Evolutionary conservation across 2,888 invertebrate genomes (phyloP), one percentile per base, ranked within the genome.

Genomic region (Lypha dubia): DNA sequence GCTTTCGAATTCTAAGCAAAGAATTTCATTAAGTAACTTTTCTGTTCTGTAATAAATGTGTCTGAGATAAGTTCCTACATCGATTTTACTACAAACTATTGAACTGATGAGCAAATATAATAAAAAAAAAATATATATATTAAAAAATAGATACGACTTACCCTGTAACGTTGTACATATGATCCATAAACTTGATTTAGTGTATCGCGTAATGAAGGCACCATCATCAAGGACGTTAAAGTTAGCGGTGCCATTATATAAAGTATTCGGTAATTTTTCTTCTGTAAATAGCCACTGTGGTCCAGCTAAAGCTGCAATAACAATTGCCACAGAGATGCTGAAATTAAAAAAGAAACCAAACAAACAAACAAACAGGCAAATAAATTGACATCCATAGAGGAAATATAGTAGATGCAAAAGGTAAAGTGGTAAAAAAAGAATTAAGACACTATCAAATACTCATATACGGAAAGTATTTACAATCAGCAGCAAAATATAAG

Each of bases 251-350:
- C 96, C 96, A 91, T 97, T 97, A 92, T 95, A 96, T 68, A 94
- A 93, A 13, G 95, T 94, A 92, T 96, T 96, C 79, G 95, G 94
- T 93, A 97, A 95, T 91, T 96, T 96, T 92, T 98, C 97, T 91
- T 97, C 95, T 4, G 97, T 97, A 88, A 96, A 95, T 28, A 98
- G 93, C 98, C 98, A 98, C 92, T 96, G 96, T 17, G 93, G 92
- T 9, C 92, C 92, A n/a, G 93, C 92, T 84, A 92, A 80, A 13
- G 93, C 92, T 41, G 92, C 93, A 73, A 92, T 90, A 73, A 92
- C 90, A 86, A 92, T 91, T 74, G 92, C 92, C 80, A 92, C 90
- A 38, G 92, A 92, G 83, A 92, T 90, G 88, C 92, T 92, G 88
- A 73, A 87, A 79, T 68, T 68, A 86, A 8, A 82, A 20, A 75